These are phyloP conservation scores for Oligia fasciuncula DNA, from an alignment of 2,888 invertebrate species.

Conservation along the genomic window DNA sequence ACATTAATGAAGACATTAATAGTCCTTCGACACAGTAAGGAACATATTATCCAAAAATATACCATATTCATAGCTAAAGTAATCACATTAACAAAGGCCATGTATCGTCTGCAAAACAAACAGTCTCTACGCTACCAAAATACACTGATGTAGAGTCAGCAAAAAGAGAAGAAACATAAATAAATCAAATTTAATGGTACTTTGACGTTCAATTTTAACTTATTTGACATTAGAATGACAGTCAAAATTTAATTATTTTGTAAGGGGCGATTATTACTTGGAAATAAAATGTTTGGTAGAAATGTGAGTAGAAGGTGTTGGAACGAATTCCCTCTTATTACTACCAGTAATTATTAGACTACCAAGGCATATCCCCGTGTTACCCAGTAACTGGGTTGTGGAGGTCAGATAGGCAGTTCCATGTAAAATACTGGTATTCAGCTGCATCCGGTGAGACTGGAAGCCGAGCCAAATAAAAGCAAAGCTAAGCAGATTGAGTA, in stretches of 20 bases:
- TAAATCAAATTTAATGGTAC: not conserved
- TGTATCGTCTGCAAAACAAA: conserved; percentile 59
- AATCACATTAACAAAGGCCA: conserved; percentile 40
- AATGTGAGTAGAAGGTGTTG: not conserved
- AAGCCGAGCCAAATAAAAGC: not conserved
- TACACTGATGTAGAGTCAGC: conserved; percentile 32
- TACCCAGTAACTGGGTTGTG: not conserved
- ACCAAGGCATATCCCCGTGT: not conserved
- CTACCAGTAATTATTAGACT: not conserved
- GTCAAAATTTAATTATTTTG: conserved; percentile 9
- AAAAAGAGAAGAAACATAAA: not conserved
- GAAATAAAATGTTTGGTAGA: not conserved
- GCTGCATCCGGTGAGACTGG: not conserved
- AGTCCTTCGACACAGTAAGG: conserved; percentile 11
- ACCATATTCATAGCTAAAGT: conserved; percentile 39
- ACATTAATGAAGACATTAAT: conserved; percentile 34
- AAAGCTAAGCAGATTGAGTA: not conserved
- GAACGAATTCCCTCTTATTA: not conserved
- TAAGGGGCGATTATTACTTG: not conserved
- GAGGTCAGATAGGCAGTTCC: not conserved
- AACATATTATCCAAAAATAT: conserved; percentile 39
- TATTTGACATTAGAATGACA: conserved; percentile 19
- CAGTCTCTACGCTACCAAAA: conserved; percentile 39
- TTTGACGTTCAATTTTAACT: not conserved
- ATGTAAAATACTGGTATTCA: not conserved